A percentile compares a stretch with the other conserved stretches of the same genome.
These are phyloP conservation scores for Magallana nippona DNA, from an alignment of 2,888 invertebrate genomes.

Conservation along the genomic window DNA sequence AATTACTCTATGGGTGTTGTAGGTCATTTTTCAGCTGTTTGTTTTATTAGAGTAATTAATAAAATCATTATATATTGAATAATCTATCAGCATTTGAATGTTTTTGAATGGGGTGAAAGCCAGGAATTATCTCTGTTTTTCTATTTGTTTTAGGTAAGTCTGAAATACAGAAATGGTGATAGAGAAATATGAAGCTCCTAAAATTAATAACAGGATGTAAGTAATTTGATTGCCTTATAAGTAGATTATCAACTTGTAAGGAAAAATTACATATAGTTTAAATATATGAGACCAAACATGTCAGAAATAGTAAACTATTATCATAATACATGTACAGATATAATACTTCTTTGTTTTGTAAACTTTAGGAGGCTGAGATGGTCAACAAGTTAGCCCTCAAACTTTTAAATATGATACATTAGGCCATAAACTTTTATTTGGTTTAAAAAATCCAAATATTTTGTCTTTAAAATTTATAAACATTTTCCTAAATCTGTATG, in stretches of 20 bases:
- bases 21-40: conserved; percentile 28
- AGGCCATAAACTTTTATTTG: no score
- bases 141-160: conserved; percentile 29
- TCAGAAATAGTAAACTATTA: no score
- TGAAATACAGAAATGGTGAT: conserved; percentile 14
- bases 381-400: no score
- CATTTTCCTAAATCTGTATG: no score
- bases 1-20: conserved; percentile 7
- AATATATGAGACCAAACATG: background rate
- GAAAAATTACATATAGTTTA: no score
- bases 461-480: no score
- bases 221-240: background rate
- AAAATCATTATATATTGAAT: background rate
- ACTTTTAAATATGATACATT: no score
- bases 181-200: background rate
- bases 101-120: background rate
- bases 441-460: no score
- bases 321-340: no score
- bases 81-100: background rate
- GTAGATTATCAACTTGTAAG: no score
- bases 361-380: no score
- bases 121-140: background rate
- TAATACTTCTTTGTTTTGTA: no score
- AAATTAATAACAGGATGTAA: background rate
- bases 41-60: background rate